Conservation (phyloP, 2,888 invertebrate species). For the Catocala sponsa region DNA sequence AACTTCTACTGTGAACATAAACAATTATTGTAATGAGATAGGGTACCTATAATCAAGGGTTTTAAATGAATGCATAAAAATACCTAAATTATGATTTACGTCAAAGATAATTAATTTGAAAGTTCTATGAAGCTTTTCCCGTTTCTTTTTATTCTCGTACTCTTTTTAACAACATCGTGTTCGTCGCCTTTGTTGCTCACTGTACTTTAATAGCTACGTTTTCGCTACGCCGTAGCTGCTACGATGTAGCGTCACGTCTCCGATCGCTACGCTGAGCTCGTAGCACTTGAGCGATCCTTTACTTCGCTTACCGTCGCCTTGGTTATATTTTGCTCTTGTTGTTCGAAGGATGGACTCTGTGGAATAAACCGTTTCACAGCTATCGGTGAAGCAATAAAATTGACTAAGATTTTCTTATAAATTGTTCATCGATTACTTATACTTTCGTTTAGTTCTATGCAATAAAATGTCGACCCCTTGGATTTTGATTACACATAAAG, state of each 20-base stretch:
- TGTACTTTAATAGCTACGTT: neutral
- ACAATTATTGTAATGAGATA: too few species aligned
- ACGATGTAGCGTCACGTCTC: constrained; percentile 12
- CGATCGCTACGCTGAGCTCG: constrained; percentile 8
- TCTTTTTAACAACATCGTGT: too few species aligned
- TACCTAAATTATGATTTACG: too few species aligned
- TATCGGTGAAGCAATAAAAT: constrained; percentile 9
- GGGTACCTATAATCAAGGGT: too few species aligned
- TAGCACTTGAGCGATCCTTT: constrained; percentile 12
- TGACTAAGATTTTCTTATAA: constrained; percentile 9
- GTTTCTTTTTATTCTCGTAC: too few species aligned
- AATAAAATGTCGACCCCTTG: constrained; percentile 38
- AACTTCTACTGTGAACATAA: too few species aligned
- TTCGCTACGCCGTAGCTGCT: constrained; percentile 1
- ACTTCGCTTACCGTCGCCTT: constrained; percentile 10
- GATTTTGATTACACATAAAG: constrained; percentile 41
- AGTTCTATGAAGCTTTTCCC: too few species aligned
- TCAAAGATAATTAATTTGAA: too few species aligned
- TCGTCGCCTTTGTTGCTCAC: too few species aligned
- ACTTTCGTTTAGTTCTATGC: constrained; percentile 18
- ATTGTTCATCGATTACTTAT: constrained; percentile 4
- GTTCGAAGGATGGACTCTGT: constrained; percentile 10
- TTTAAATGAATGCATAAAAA: too few species aligned
- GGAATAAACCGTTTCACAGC: constrained; percentile 18
- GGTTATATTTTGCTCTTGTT: constrained; percentile 9